phyloP scores from a whole-genome alignment of 1,140 invertebrate species.

The Pseudomyrmex sp. region DNA sequence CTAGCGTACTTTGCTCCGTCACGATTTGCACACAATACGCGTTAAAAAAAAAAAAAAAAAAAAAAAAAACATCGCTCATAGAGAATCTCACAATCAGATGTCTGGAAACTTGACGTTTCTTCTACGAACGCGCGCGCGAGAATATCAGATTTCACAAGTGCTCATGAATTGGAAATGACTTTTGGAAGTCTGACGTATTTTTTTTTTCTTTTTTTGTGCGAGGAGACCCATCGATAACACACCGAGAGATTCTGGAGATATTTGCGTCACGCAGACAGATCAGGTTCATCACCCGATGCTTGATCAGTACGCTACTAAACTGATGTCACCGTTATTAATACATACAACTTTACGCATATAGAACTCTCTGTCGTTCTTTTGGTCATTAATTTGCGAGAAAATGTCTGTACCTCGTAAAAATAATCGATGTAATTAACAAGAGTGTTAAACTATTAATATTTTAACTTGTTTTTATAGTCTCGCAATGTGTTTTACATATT shows the following conservation, averaged over 20 bases:
- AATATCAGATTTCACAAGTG: too few species aligned
- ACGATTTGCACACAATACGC: too few species aligned
- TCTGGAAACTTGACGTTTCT: too few species aligned
- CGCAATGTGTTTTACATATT: neutral
- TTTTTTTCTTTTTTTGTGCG: neutral
- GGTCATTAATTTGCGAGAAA: neutral
- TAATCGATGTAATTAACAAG: neutral
- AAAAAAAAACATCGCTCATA: too few species aligned
- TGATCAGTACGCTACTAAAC: neutral
- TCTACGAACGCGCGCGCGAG: too few species aligned
- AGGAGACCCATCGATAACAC: neutral
- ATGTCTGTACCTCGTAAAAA: neutral
- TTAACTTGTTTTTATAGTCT: too few species aligned
- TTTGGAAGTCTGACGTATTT: neutral
- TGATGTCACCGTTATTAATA: constrained; percentile 39
- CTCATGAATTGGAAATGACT: too few species aligned
- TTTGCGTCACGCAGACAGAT: neutral
- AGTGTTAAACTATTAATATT: neutral
- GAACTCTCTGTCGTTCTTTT: neutral
- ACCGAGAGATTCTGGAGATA: too few species aligned
- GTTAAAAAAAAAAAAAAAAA: too few species aligned
- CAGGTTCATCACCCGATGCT: neutral
- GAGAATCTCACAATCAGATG: too few species aligned
- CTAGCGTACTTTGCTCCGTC: too few species aligned
- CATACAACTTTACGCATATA: neutral